Evolutionary conservation across 53 echinoderm and acorn worm genomes (phyloP).

Genomic region (Astropecten irregularis): DNA sequence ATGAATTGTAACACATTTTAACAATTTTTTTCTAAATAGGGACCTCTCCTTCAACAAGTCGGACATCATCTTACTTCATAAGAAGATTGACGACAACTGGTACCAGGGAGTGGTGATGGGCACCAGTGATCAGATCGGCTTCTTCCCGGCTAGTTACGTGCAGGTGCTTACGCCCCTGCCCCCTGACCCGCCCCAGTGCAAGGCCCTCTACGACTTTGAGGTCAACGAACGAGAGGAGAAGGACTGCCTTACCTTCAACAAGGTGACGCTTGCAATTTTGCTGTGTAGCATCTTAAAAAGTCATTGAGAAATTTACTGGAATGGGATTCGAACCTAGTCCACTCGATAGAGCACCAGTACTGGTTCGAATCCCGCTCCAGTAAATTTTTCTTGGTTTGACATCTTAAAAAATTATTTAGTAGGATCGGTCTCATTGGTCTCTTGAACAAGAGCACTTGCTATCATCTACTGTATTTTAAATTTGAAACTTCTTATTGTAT

Average conservation of each 20-base stretch:
- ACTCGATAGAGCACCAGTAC: too few species aligned
- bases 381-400: too few species aligned
- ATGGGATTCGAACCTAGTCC: too few species aligned
- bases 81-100: slow-evolving; percentile 96
- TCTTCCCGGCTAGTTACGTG: slow-evolving; percentile 92
- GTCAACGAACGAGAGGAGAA: slow-evolving; percentile 86
- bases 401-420: too few species aligned
- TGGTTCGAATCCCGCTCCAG: too few species aligned
- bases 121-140: slow-evolving; percentile 59
- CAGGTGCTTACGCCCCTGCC: slow-evolving; percentile 85
- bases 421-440: too few species aligned
- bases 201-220: slow-evolving; percentile 96
- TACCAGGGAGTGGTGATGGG: slow-evolving; percentile 88
- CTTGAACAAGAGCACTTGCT: too few species aligned
- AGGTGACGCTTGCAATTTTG: slow-evolving; percentile 66
- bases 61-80: slow-evolving; percentile 82
- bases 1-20: too few species aligned
- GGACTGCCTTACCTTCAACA: slow-evolving; percentile 89
- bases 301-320: too few species aligned
- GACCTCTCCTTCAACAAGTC: slow-evolving; percentile 95
- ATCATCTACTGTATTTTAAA: too few species aligned
- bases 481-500: too few species aligned
- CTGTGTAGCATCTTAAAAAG: too few species aligned
- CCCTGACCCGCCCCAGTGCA: slow-evolving; percentile 89
- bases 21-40: slow-evolving; percentile 60